These are phyloP conservation scores for Rhodophaea formosa DNA, from an alignment of 2,888 invertebrate species.

Conservation along the genomic window DNA sequence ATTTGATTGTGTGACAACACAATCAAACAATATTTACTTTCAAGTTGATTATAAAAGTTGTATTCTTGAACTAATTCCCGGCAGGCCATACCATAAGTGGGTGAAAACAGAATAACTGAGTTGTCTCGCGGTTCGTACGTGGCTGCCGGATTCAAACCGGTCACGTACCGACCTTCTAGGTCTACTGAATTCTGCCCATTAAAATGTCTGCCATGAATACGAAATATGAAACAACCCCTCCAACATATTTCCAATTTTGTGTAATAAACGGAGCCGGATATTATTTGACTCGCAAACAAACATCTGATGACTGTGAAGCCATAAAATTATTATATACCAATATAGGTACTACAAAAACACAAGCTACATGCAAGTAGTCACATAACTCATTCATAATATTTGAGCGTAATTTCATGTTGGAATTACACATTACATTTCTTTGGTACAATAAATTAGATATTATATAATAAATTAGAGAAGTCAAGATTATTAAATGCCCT, in stretches of 20 bases:
- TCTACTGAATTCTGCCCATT: constrained; percentile 42
- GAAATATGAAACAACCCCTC: constrained; percentile 36
- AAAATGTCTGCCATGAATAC: constrained; percentile 49
- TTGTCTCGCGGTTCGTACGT: constrained; percentile 46
- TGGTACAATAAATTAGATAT: no score
- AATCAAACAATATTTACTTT: background rate
- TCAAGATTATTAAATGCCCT: no score
- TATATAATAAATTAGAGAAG: no score
- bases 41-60: background rate
- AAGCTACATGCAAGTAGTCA: no score
- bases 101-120: constrained; percentile 51
- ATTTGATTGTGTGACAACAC: background rate
- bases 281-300: background rate
- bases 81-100: constrained; percentile 46
- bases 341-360: no score
- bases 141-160: constrained; percentile 43
- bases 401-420: no score
- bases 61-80: constrained; percentile 36
- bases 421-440: no score
- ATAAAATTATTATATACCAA: no score
- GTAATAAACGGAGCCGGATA: background rate
- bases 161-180: constrained; percentile 52
- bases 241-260: constrained; percentile 3
- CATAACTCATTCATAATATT: no score
- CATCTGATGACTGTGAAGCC: no score